Evolutionary conservation across 2,797 vertebrate genomes (phyloP).

Genomic region (Borostomias antarcticus): DNA sequence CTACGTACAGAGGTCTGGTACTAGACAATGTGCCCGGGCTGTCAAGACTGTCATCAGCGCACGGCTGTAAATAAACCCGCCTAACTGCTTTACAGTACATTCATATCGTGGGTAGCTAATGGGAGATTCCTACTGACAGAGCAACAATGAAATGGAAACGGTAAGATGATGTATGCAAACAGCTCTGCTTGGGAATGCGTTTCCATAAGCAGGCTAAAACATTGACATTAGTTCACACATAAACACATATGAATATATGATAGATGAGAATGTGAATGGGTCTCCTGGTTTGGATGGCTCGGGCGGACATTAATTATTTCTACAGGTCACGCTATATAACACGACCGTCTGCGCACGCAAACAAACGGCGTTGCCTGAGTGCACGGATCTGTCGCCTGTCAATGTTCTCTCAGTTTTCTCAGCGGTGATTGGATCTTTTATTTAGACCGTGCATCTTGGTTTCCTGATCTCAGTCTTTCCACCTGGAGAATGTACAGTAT

Average conservation of each 20-base stretch:
- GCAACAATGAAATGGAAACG: conserved; percentile 25
- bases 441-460: too few relatives aligned
- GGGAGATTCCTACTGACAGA: conserved; percentile 23
- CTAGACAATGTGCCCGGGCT: conserved; percentile 44
- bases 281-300: conserved; percentile 6
- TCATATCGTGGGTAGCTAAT: conserved; percentile 16
- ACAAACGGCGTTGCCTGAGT: too few relatives aligned
- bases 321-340: conserved; percentile 1
- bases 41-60: conserved; percentile 4
- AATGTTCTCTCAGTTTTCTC: too few relatives aligned
- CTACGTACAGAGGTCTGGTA: conserved; percentile 2
- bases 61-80: conserved; percentile 7
- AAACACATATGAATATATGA: background rate
- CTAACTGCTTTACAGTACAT: conserved; percentile 18
- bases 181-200: conserved; percentile 14
- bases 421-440: too few relatives aligned
- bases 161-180: conserved; percentile 28
- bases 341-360: too few relatives aligned
- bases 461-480: too few relatives aligned
- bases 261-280: background rate
- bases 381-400: too few relatives aligned
- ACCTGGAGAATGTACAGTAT: too few relatives aligned
- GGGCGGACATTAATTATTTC: conserved; percentile 5
- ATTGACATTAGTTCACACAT: background rate
- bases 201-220: background rate